Evolutionary conservation across 2,888 invertebrate genomes (phyloP).

Genomic region (Drosophila subsilvestris): DNA sequence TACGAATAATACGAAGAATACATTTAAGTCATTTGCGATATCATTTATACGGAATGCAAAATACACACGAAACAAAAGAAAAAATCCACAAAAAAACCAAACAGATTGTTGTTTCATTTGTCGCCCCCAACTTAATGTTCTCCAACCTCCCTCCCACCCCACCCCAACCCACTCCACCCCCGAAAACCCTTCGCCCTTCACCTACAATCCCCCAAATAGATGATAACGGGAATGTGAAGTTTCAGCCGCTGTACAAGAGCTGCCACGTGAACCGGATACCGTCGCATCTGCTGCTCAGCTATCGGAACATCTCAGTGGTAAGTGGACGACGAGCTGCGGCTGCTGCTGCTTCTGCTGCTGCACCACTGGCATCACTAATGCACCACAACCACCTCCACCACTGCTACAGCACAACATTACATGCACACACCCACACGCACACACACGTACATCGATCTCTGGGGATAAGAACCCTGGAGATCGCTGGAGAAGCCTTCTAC

Average conservation of each 20-base stretch:
- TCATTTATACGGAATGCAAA: slow-evolving; percentile 52
- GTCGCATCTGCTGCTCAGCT: slow-evolving; percentile 89
- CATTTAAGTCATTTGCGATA: slow-evolving; percentile 53
- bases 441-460: slow-evolving; percentile 14
- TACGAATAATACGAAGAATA: slow-evolving; percentile 4
- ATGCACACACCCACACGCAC: slow-evolving; percentile 28
- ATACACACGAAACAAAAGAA: slow-evolving; percentile 47
- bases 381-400: slow-evolving; percentile 17
- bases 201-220: slow-evolving; percentile 84
- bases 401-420: slow-evolving; percentile 38
- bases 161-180: neutral
- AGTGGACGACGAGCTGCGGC: slow-evolving; percentile 80
- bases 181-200: neutral
- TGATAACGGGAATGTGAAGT: slow-evolving; percentile 86
- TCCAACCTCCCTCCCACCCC: slow-evolving; percentile 17
- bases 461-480: slow-evolving; percentile 12
- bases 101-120: slow-evolving; percentile 70
- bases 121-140: slow-evolving; percentile 34
- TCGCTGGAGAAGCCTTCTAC: slow-evolving; percentile 20
- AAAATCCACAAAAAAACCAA: slow-evolving; percentile 35
- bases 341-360: slow-evolving; percentile 37
- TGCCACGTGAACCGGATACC: slow-evolving; percentile 89
- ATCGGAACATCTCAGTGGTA: slow-evolving; percentile 90
- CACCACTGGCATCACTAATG: slow-evolving; percentile 10
- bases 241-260: slow-evolving; percentile 90